Evolutionary conservation across 2,113 vertebrate species (phyloP).

Genomic region (Brevimyrus niger): DNA sequence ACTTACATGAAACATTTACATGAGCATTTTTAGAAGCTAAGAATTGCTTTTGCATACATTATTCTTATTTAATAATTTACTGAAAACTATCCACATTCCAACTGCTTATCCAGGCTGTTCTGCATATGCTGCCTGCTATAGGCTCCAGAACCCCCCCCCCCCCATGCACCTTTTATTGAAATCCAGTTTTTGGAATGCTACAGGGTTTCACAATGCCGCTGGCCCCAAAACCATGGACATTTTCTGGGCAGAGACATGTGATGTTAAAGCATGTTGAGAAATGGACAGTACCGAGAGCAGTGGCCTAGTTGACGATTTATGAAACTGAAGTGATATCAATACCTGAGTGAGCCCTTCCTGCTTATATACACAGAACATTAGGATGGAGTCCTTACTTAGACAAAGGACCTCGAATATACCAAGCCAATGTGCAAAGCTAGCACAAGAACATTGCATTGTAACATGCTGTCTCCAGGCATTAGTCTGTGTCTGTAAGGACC

Average conservation of each 20-base stretch:
- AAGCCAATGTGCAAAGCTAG: not conserved
- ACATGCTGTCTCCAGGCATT: not conserved
- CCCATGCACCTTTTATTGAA: not conserved
- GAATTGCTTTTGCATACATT: not conserved
- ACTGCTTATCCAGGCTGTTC: not conserved
- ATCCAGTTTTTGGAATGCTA: not conserved
- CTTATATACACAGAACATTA: not conserved
- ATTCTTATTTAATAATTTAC: not conserved
- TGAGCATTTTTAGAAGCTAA: not conserved
- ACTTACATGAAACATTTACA: not conserved
- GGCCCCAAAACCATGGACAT: not conserved
- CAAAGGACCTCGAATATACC: not conserved
- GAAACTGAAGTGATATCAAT: not conserved
- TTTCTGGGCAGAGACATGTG: not conserved
- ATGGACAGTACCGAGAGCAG: not conserved
- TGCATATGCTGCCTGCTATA: not conserved
- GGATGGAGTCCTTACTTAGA: not conserved
- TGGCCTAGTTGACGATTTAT: not conserved
- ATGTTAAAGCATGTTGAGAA: not conserved
- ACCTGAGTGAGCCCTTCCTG: not conserved
- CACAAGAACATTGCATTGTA: not conserved
- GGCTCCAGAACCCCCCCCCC: not conserved
- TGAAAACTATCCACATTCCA: not conserved
- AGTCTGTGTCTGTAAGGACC: not conserved
- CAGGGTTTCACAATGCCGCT: not conserved